phyloP scores from a whole-genome alignment of 2,888 invertebrate species.

The Sicus ferrugineus region DNA sequence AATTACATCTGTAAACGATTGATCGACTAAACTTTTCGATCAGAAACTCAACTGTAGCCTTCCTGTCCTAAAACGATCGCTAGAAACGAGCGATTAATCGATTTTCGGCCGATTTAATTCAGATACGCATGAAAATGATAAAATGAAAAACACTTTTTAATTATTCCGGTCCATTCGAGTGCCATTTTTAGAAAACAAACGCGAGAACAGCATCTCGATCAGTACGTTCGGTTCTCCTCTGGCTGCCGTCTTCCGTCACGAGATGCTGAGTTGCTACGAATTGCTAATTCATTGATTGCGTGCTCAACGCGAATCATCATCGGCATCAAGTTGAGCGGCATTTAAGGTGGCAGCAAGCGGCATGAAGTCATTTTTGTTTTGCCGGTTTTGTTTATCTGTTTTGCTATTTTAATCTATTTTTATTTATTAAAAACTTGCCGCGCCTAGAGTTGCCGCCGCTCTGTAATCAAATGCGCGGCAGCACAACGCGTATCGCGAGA shows the following conservation, averaged over 20 bases:
- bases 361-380: background rate
- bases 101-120: no score
- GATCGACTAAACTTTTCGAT: no score
- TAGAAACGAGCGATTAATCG: no score
- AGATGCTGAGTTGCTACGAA: no score
- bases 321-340: background rate
- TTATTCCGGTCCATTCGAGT: no score
- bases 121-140: no score
- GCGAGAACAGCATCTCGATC: background rate
- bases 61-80: no score
- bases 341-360: background rate
- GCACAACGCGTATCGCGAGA: background rate
- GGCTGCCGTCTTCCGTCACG: background rate
- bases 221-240: background rate
- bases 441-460: background rate
- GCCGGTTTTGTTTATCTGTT: background rate
- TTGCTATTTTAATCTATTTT: background rate
- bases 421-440: background rate
- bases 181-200: background rate
- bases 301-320: slow-evolving; percentile 2
- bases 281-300: background rate
- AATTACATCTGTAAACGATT: no score
- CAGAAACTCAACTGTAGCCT: no score
- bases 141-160: no score
- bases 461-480: background rate